These are phyloP conservation scores for Semotilus atromaculatus DNA, from an alignment of 2,797 vertebrate species.

Conservation along the genomic window DNA sequence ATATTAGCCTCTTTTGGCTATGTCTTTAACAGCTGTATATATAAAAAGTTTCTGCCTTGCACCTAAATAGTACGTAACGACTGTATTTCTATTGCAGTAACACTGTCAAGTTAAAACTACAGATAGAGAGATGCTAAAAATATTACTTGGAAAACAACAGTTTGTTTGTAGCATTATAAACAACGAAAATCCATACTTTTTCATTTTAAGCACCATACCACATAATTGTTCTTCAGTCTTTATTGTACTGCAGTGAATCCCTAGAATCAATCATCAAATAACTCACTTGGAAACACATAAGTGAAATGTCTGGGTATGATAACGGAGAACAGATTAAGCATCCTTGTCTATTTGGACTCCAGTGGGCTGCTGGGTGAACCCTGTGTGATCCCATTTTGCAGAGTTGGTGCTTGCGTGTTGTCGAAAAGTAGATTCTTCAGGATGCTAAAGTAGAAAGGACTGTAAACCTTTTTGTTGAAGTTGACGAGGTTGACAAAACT, in stretches of 20 bases:
- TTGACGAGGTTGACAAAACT: constrained; percentile 86
- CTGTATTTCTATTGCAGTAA: constrained; percentile 12
- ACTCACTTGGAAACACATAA: neutral
- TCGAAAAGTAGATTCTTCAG: constrained; percentile 87
- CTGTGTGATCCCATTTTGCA: constrained; percentile 13
- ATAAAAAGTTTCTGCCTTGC: constrained; percentile 8
- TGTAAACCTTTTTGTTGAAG: constrained; percentile 91
- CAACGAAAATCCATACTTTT: neutral
- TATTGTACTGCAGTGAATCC: neutral
- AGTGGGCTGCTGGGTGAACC: constrained; percentile 10
- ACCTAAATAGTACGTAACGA: neutral
- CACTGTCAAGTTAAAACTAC: constrained; percentile 21
- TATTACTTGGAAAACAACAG: neutral
- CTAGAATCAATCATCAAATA: constrained; percentile 4
- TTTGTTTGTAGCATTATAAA: neutral
- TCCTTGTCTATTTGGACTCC: constrained; percentile 25
- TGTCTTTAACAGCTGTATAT: neutral
- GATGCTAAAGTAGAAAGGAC: constrained; percentile 91
- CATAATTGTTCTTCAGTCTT: constrained; percentile 17
- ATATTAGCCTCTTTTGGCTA: constrained; percentile 24
- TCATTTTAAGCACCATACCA: constrained; percentile 16
- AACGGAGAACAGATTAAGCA: neutral
- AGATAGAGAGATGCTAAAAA: neutral
- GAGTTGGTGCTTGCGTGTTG: constrained; percentile 54
- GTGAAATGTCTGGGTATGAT: constrained; percentile 8